Evolutionary conservation across 2,888 invertebrate species (phyloP), one percentile per base, ranked within the genome.

Genomic region (Trichogramma evanescens): DNA sequence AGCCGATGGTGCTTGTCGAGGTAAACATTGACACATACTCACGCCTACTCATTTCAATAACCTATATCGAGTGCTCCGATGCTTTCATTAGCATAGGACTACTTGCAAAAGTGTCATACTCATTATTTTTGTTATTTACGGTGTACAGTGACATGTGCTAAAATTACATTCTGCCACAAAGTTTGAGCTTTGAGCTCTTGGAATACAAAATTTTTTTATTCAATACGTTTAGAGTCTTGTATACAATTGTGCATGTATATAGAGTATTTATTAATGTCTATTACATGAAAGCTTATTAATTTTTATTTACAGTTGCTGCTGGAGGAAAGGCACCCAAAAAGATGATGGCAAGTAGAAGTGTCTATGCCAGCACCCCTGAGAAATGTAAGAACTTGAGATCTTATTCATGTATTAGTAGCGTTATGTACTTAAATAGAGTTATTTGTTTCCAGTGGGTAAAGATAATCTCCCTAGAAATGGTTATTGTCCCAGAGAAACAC

Each of bases 261-360:
- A 46, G 39, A n/a, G 41, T 9, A 3, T 8, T 46, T 46, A 10
- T 9, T 50, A 9, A 38, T 52, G 13, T 48, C 10, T 10, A 6
- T 48, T 13, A 48, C 6, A 10, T 48, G 13, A 6, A 48, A 6
- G 10, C 9, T 9, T 48, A 48, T 5, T 4, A 8, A 42, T 39
- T 49, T 50, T 45, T 5, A 51, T 13, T 58, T 61, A 4, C 40
- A 64, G 64, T 64, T 53, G 64, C 64, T 56, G 62, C 64, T 63
- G 64, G 64, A 44, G 56, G 60, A 7, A 64, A 64, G 44, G 62
- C 62, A 39, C 64, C 64, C 3, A 64, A 63, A 6, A 64, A 63
- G 42, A 9, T 48, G 40, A 7, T 44, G 46, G 4, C 6, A 45
- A 38, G n/a, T 1, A 13, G 53, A 10, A 57, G 38, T 42, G 38